phyloP scores from a whole-genome alignment of 2,888 invertebrate genomes.

The Pyrocoelia pectoralis region DNA sequence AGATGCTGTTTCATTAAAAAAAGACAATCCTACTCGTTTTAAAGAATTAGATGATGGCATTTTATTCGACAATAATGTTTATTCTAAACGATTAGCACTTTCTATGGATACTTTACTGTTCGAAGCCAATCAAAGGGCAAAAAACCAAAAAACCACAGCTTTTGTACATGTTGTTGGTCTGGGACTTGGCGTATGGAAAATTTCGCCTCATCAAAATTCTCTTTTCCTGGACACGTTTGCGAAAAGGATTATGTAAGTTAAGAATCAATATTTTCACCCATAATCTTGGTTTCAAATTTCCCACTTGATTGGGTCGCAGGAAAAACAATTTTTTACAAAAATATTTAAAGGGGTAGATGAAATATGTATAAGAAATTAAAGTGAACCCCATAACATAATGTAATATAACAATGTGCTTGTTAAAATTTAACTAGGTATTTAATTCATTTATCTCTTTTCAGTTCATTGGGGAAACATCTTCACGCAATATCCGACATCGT shows the following conservation, averaged over 20 bases:
- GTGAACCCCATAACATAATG: no score
- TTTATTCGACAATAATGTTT: slow-evolving; percentile 50
- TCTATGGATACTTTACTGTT: slow-evolving; percentile 69
- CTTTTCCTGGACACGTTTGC: slow-evolving; percentile 71
- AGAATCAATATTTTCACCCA: no score
- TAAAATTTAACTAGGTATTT: no score
- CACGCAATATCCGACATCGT: slow-evolving; percentile 69
- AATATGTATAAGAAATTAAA: no score
- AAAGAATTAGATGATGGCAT: slow-evolving; percentile 22
- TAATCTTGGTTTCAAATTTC: no score
- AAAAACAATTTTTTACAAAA: no score
- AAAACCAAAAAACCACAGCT: slow-evolving; percentile 61
- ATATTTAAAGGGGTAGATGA: no score
- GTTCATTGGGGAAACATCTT: slow-evolving; percentile 51
- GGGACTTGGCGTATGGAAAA: slow-evolving; percentile 73
- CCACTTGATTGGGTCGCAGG: no score
- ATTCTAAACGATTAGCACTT: slow-evolving; percentile 64
- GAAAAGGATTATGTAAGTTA: slow-evolving; percentile 54
- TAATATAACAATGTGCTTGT: no score
- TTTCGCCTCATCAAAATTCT: slow-evolving; percentile 67
- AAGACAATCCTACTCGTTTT: slow-evolving; percentile 32
- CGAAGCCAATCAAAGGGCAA: slow-evolving; percentile 70
- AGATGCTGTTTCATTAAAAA: not conserved
- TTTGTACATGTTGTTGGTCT: slow-evolving; percentile 73
- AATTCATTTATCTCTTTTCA: no score